Base-by-base conservation (phyloP, 2,797 vertebrate species). In the Diglossa cyanea region DNA sequence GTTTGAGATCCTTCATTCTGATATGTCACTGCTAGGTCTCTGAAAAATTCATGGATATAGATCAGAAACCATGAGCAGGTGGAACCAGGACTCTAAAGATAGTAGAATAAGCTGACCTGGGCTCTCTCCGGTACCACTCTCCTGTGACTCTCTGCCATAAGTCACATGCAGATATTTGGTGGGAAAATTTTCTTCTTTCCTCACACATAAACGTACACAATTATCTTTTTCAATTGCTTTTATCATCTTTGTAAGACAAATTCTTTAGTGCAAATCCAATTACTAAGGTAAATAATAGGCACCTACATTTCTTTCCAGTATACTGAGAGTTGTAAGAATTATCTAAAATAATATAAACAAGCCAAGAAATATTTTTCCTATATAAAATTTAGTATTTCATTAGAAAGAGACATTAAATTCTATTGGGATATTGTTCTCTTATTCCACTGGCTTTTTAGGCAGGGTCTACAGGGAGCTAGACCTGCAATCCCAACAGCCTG, bases 11-110 rank as follows among this genome's bases (percentile, higher is more conserved):
- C 7, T 26, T 91, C 65, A 80, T 95, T 94, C 48, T 94, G 80
- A 86, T 44, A 50, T 57, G 26, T 77, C 82, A 83, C 50, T 86
- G 28, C 58, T 74, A 25, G 26, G 48, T 70, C 13, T 58, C 66
- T 74, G 51, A 87, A 94, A 96, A 95, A 58, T 1, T 17, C 47
- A 90, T 88, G 62, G 91, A 94, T 96, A 80, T 16, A 92, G 55
- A 11, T 57, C 16, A 57, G 55, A 57, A 25, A 17, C 55, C 55
- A 35, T 11, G 23, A 57, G 15, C 17, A 35, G 54, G 33, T 17
- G 51, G 63, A 95, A 80, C 11, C 44, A 91, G 26, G n/a, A 65
- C 74, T 40, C 50, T 60, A 53, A 54, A 75, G 57, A 51, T 0
- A 67, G 20, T 10, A 44, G 23, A 86, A 50, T 19, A 35, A 76